Evolutionary conservation across 2,888 invertebrate genomes (phyloP).

Genomic region (Agapostemon virescens): DNA sequence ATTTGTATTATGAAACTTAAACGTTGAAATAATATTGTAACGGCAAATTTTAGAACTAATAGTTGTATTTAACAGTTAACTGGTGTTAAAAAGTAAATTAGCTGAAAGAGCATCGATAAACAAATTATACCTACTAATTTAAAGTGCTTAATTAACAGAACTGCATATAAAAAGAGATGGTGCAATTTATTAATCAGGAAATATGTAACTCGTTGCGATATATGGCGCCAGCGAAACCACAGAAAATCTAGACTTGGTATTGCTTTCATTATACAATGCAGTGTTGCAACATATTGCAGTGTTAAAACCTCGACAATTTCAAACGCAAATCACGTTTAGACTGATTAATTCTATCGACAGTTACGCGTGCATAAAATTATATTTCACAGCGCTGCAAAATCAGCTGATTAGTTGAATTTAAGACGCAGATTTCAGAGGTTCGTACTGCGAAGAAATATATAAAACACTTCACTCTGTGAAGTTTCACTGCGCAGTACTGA

Average conservation of each 20-base stretch:
- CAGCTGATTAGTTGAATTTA: slow-evolving; percentile 16
- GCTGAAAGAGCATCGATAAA: too few species aligned
- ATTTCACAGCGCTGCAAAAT: slow-evolving; percentile 5
- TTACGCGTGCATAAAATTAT: background rate
- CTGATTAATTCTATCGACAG: background rate
- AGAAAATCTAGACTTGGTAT: background rate
- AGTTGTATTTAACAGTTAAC: too few species aligned
- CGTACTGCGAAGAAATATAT: background rate
- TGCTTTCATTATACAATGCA: background rate
- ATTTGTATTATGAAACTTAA: too few species aligned
- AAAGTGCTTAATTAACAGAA: background rate
- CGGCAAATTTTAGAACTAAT: too few species aligned
- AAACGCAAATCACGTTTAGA: background rate
- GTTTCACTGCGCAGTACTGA: slow-evolving; percentile 1
- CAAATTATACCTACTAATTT: background rate
- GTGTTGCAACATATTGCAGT: background rate
- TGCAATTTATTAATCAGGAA: background rate
- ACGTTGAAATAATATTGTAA: too few species aligned
- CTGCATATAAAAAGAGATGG: background rate
- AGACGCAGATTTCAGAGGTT: background rate
- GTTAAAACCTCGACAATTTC: background rate
- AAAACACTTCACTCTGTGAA: background rate
- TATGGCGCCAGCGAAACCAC: background rate
- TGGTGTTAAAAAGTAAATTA: too few species aligned
- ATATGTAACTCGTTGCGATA: background rate